Evolutionary conservation across 2,797 vertebrate species (phyloP).

Genomic region (Sciurus carolinensis): DNA sequence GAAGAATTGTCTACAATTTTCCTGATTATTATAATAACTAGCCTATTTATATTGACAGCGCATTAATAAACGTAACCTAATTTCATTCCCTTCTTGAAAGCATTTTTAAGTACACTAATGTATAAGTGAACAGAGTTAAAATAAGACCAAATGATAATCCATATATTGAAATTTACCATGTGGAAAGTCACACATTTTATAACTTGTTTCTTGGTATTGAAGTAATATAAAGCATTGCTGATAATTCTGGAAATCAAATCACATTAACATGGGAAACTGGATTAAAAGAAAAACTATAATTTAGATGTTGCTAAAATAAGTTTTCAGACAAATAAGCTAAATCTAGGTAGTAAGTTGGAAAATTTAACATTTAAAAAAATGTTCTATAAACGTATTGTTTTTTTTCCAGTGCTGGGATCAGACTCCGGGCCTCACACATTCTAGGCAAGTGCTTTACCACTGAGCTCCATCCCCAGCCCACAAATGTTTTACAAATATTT

Average conservation of each 20-base stretch:
- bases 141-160: slow-evolving; percentile 72
- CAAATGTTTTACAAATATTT: background rate
- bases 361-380: slow-evolving; percentile 26
- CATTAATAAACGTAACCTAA: slow-evolving; percentile 73
- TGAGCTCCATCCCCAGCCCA: background rate
- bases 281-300: slow-evolving; percentile 70
- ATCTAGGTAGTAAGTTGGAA: slow-evolving; percentile 54
- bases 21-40: slow-evolving; percentile 66
- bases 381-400: background rate
- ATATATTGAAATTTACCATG: slow-evolving; percentile 71
- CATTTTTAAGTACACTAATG: slow-evolving; percentile 74
- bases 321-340: slow-evolving; percentile 66
- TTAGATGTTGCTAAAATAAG: slow-evolving; percentile 63
- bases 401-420: too few species aligned
- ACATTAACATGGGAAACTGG: background rate
- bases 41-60: slow-evolving; percentile 75
- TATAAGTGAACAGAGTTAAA: slow-evolving; percentile 75
- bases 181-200: slow-evolving; percentile 73
- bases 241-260: slow-evolving; percentile 74
- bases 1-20: slow-evolving; percentile 75
- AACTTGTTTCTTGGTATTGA: slow-evolving; percentile 71
- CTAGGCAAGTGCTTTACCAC: background rate
- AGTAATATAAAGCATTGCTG: slow-evolving; percentile 59
- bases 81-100: slow-evolving; percentile 77
- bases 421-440: background rate